Evolutionary conservation across 92 coral and sea anemone genomes (phyloP).

Genomic region (Nematostella vectensis): DNA sequence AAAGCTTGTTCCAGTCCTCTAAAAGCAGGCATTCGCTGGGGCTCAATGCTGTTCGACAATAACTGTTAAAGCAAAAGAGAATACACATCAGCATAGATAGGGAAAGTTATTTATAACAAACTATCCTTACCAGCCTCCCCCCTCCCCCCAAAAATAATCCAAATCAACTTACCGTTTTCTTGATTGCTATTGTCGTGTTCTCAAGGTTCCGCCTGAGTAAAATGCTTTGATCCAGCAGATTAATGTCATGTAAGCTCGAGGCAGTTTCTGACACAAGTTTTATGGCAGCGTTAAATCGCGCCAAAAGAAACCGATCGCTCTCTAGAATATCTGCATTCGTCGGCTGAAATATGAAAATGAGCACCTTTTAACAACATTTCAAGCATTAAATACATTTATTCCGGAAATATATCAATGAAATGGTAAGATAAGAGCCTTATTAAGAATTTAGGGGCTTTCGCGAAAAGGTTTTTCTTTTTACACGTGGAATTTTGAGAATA

Average conservation of each 20-base stretch:
- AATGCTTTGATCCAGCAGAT: neutral
- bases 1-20: neutral
- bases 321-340: constrained; percentile 1
- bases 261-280: neutral
- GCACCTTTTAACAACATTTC: no score
- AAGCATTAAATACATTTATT: neutral
- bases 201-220: neutral
- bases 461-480: no score
- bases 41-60: neutral
- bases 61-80: neutral
- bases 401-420: no score
- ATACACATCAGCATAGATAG: neutral
- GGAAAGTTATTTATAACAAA: no score
- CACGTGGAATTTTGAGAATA: no score
- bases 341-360: neutral
- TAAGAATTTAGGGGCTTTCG: no score
- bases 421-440: no score
- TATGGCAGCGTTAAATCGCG: neutral
- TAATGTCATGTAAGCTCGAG: neutral
- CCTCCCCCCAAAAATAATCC: no score
- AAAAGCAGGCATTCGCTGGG: neutral
- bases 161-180: neutral
- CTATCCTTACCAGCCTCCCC: no score
- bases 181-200: neutral
- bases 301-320: neutral